A percentile compares a stretch with the other conserved stretches of the same genome.
Conservation (phyloP, 1,140 invertebrate genomes). For the Hyles euphorbiae region DNA sequence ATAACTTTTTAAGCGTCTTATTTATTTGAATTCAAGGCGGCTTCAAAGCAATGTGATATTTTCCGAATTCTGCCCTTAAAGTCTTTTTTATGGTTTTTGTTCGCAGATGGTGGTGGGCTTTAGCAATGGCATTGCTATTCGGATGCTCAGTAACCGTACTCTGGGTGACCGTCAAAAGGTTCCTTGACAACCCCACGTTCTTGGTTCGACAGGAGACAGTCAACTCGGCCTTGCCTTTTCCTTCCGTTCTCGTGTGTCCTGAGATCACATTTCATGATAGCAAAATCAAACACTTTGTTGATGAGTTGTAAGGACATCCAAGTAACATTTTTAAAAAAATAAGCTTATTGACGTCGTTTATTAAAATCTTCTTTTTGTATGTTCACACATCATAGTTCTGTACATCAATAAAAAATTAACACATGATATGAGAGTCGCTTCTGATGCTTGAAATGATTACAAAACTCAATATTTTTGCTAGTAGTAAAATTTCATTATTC, state of each 20-base stretch:
- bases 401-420: too few species aligned
- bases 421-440: too few species aligned
- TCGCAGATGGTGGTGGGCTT: conserved; percentile 25
- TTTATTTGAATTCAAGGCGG: too few species aligned
- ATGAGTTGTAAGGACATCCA: conserved; percentile 28
- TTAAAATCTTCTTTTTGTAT: background rate
- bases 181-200: conserved; percentile 35
- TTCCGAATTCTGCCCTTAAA: too few species aligned
- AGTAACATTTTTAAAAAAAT: conserved; percentile 4
- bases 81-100: too few species aligned
- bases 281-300: conserved; percentile 36
- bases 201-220: conserved; percentile 21
- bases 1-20: too few species aligned
- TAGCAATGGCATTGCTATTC: conserved; percentile 20
- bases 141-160: conserved; percentile 25
- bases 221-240: conserved; percentile 21
- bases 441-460: too few species aligned
- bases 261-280: conserved; percentile 29
- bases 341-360: background rate
- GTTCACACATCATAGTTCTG: too few species aligned
- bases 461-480: too few species aligned
- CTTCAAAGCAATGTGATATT: too few species aligned
- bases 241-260: conserved; percentile 40
- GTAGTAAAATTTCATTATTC: too few species aligned
- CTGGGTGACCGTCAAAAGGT: conserved; percentile 27